Base-by-base conservation (phyloP, 2,888 invertebrate species). In the Bugula neritina region DNA sequence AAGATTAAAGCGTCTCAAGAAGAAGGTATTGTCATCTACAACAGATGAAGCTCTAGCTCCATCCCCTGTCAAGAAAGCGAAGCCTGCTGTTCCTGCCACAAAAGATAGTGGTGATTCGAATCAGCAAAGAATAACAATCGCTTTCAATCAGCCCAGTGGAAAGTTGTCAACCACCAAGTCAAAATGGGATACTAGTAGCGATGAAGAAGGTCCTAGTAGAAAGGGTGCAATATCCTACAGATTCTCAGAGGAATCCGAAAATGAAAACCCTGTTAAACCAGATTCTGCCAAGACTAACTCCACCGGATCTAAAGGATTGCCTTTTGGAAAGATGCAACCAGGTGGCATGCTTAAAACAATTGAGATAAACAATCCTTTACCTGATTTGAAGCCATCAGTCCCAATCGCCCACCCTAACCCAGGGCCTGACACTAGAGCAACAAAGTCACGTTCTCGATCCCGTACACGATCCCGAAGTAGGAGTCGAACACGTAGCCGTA, bases 161-260 rank as follows among this genome's bases (percentile, higher is more conserved):
- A 63, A 63, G 34, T 31, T 63, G n/a, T 29, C 63, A 29, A 58
- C 58, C 3, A 29, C 70, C 52, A 70, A 43, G 52, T 70, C 70
- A 23, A 70, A 70, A 25, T 70, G 70, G 70, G 70, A 70, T 23
- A 70, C 70, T n/a, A 70, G 70, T 31, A 70, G 70, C 29, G 70
- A 70, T 29, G 54, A 54, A 23, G 70, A 70, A 25, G 43, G 52
- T 10, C 2, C n/a, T 3, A 54, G 52, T 52, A 43, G 70, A 29
- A 70, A 70, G 43, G 70, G 70, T 29, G 70, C 52, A 10, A 70
- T 70, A 43, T 70, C 70, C 23, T 70, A 70, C 23, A 35, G 70
- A 35, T 70, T 70, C 52, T 54, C 70, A 43, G 70, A 70, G 2
- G 54, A 54, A 21, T 54, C 70, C 1, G 52, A 70, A 5, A 54